Percentiles rank a stretch among this genome's conserved stretches.
Evolutionary conservation across 64 coral and sea anemone species (phyloP).

Genomic region (Stylophora pistillata): DNA sequence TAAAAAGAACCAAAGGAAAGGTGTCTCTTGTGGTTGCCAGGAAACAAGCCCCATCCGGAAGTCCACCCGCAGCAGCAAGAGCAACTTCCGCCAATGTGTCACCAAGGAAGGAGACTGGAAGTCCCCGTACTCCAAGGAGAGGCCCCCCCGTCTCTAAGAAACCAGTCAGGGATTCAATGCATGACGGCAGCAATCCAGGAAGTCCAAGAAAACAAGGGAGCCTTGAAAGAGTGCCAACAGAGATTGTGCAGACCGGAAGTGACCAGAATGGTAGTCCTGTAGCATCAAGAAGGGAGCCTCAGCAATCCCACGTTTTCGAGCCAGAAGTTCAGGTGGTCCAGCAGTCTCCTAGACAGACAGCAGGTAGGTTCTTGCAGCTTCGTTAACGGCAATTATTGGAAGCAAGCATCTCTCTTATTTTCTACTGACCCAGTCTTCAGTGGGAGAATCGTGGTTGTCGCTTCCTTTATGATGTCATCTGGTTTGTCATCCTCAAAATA

Average conservation of each 20-base stretch:
- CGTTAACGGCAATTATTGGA: not conserved
- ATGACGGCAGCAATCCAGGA: not conserved
- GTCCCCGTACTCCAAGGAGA: not conserved
- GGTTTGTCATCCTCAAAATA: too few species aligned
- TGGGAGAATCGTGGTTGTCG: too few species aligned
- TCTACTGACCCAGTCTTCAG: too few species aligned
- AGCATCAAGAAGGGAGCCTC: not conserved
- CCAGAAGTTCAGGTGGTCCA: constrained; percentile 2
- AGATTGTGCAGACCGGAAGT: not conserved
- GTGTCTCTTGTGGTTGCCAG: constrained; percentile 87
- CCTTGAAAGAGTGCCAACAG: not conserved
- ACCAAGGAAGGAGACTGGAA: constrained; percentile 17
- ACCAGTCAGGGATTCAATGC: not conserved
- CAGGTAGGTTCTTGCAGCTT: not conserved
- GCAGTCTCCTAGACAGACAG: constrained; percentile 13
- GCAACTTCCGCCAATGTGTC: constrained; percentile 43
- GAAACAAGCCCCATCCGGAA: constrained; percentile 40
- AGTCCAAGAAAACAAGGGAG: constrained; percentile 25
- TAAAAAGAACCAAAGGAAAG: constrained; percentile 81
- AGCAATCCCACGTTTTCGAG: not conserved
- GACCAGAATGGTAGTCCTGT: not conserved
- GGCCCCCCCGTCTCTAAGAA: constrained; percentile 35
- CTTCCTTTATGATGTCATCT: too few species aligned
- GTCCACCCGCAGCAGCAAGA: constrained; percentile 39
- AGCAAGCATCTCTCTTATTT: too few species aligned